Conservation (phyloP, 1,140 invertebrate species). For the Papilio glaucus region DNA sequence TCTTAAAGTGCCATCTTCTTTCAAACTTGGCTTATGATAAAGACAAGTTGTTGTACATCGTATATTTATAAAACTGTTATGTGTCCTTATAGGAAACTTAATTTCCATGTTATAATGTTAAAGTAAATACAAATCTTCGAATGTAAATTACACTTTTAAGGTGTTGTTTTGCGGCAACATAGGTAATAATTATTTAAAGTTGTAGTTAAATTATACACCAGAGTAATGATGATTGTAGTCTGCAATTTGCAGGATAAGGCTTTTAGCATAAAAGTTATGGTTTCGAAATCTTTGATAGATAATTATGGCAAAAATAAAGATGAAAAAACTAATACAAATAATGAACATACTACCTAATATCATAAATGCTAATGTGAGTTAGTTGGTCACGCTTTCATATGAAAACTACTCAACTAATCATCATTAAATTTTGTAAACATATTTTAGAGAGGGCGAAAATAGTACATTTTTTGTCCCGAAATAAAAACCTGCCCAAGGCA, state of each 20-base stretch:
- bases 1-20: too few species aligned
- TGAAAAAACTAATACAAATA: too few species aligned
- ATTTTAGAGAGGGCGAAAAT: too few species aligned
- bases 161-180: not conserved
- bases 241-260: too few species aligned
- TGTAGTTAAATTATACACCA: not conserved
- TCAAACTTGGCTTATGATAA: not conserved
- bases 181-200: not conserved
- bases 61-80: not conserved
- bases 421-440: too few species aligned
- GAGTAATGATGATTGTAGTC: not conserved
- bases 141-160: slow-evolving; percentile 6
- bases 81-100: not conserved
- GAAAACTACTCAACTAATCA: too few species aligned
- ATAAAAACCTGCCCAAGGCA: too few species aligned
- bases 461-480: too few species aligned
- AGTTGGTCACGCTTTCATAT: too few species aligned
- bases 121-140: not conserved
- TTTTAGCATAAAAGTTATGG: slow-evolving; percentile 1
- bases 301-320: not conserved
- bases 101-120: not conserved
- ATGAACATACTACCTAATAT: too few species aligned
- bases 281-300: slow-evolving; percentile 7
- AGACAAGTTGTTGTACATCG: not conserved
- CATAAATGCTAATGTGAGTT: too few species aligned